phyloP scores from a whole-genome alignment of 2,797 vertebrate genomes.

The Chromis chromis region DNA sequence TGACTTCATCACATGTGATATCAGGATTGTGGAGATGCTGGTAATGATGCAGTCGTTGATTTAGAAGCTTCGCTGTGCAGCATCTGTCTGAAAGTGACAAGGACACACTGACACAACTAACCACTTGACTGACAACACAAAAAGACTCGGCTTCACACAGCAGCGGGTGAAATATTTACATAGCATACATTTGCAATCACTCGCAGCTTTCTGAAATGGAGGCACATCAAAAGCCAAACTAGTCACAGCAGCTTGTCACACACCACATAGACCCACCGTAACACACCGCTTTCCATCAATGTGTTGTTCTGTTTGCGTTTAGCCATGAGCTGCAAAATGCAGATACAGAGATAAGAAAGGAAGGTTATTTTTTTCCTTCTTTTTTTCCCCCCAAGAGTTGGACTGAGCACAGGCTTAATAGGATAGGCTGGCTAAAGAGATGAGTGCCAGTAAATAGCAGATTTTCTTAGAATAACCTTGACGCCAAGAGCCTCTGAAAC shows the following conservation, averaged over 20 bases:
- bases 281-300: neutral
- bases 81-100: slow-evolving; percentile 46
- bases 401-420: slow-evolving; percentile 28
- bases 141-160: slow-evolving; percentile 11
- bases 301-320: neutral
- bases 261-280: neutral
- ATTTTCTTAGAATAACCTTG: slow-evolving; percentile 73
- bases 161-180: slow-evolving; percentile 51
- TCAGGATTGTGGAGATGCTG: slow-evolving; percentile 37
- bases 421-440: slow-evolving; percentile 36
- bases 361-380: neutral
- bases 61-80: slow-evolving; percentile 12
- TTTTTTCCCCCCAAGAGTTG: neutral
- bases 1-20: slow-evolving; percentile 47
- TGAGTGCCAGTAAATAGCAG: slow-evolving; percentile 50
- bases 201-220: slow-evolving; percentile 15
- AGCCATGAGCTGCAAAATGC: slow-evolving; percentile 8
- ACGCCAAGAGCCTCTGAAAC: slow-evolving; percentile 52
- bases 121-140: slow-evolving; percentile 46
- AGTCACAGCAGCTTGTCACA: slow-evolving; percentile 20
- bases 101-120: slow-evolving; percentile 36
- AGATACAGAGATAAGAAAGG: slow-evolving; percentile 9
- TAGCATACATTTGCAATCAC: slow-evolving; percentile 37
- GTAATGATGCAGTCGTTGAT: slow-evolving; percentile 43
- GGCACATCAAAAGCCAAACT: slow-evolving; percentile 20